Evolutionary conservation across 2,113 vertebrate genomes (phyloP).

Genomic region (Chaetodon trifascialis): DNA sequence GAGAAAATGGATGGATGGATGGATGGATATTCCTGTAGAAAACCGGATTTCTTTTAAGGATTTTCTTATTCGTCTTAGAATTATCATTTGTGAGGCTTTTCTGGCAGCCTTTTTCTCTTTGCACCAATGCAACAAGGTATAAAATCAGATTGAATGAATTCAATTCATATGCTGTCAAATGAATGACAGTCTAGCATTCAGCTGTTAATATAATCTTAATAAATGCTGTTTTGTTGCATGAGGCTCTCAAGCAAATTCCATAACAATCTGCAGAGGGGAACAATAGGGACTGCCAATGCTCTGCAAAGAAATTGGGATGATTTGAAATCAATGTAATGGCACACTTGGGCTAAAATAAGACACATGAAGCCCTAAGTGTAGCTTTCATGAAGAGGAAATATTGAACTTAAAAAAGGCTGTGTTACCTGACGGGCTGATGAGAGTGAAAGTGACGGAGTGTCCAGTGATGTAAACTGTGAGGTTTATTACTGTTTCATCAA

Average conservation of each 20-base stretch:
- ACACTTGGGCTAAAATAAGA: background rate
- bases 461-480: slow-evolving; percentile 73
- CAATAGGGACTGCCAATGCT: background rate
- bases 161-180: background rate
- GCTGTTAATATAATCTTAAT: too few species aligned
- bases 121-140: too few species aligned
- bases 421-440: slow-evolving; percentile 72
- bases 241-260: background rate
- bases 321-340: background rate
- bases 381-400: background rate
- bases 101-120: too few species aligned
- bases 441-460: slow-evolving; percentile 34
- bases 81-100: too few species aligned
- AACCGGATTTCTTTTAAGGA: too few species aligned
- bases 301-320: background rate
- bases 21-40: too few species aligned
- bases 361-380: background rate
- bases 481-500: slow-evolving; percentile 64
- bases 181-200: background rate
- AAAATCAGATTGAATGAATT: background rate
- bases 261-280: background rate
- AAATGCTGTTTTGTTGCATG: background rate
- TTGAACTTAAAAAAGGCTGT: background rate
- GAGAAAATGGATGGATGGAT: too few species aligned
- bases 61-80: too few species aligned